Percentiles rank a stretch among this genome's conserved stretches.
phyloP scores from a whole-genome alignment of 1,140 invertebrate species.

The Macrobrachium rosenbergii region DNA sequence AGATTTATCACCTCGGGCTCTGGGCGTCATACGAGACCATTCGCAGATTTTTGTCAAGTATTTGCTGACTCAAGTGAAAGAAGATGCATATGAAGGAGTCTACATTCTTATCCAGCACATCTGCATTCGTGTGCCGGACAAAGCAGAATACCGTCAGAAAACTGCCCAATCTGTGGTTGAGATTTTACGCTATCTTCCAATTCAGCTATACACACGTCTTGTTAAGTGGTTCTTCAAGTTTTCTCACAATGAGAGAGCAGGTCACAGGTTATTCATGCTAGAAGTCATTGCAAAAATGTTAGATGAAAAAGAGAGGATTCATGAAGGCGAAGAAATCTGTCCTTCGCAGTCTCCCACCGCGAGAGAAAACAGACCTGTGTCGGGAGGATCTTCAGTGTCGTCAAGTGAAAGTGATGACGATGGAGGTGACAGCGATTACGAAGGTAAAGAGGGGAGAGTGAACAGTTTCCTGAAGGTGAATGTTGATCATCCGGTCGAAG shows the following conservation, averaged over 20 bases:
- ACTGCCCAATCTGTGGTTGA: conserved; percentile 73
- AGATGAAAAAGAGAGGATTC: conserved; percentile 18
- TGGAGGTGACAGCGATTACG: too few species aligned
- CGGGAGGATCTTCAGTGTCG: too few species aligned
- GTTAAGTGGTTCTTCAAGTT: conserved; percentile 74
- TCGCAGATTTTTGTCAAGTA: conserved; percentile 73
- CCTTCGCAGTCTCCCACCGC: too few species aligned
- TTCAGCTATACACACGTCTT: conserved; percentile 67
- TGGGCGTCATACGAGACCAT: conserved; percentile 72
- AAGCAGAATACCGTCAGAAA: conserved; percentile 74
- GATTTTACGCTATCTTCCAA: conserved; percentile 69
- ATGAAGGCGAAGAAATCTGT: conserved; percentile 51
- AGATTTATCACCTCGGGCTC: conserved; percentile 70
- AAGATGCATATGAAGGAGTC: conserved; percentile 70
- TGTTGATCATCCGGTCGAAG: conserved; percentile 51
- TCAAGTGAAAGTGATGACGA: too few species aligned
- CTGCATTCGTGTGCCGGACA: conserved; percentile 75
- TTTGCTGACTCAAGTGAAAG: conserved; percentile 70
- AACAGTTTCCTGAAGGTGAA: conserved; percentile 46
- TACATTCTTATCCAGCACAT: conserved; percentile 75
- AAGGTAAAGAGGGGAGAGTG: too few species aligned
- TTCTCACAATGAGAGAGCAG: conserved; percentile 72
- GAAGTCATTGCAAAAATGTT: conserved; percentile 63
- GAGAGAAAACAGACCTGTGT: too few species aligned
- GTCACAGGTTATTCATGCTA: conserved; percentile 74